Evolutionary conservation across 1,140 invertebrate genomes (phyloP).

Genomic region (Zaprionus vittiger): DNA sequence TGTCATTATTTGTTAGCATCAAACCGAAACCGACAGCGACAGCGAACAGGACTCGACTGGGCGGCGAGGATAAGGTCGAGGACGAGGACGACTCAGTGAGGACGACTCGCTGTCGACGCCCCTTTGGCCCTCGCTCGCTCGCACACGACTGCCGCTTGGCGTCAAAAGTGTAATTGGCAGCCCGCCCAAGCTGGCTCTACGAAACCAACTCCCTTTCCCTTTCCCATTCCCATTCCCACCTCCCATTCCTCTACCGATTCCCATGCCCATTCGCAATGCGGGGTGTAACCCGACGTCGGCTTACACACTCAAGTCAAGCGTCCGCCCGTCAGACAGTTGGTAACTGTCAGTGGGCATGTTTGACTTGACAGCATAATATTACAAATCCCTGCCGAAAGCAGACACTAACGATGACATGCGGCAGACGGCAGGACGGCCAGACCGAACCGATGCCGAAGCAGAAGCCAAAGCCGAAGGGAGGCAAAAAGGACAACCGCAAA

Average conservation of each 20-base stretch:
- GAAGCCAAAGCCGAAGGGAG: not conserved
- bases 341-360: slow-evolving; percentile 82
- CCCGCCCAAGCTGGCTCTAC: slow-evolving; percentile 33
- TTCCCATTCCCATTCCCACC: slow-evolving; percentile 10
- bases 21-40: slow-evolving; percentile 54
- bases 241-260: slow-evolving; percentile 1
- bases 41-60: slow-evolving; percentile 18
- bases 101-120: slow-evolving; percentile 52
- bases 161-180: slow-evolving; percentile 81
- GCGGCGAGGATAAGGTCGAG: not conserved
- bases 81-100: not conserved
- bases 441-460: slow-evolving; percentile 16
- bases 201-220: not conserved
- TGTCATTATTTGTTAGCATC: slow-evolving; percentile 84
- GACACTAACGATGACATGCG: slow-evolving; percentile 75
- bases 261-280: slow-evolving; percentile 29
- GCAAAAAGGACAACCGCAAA: slow-evolving; percentile 45
- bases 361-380: slow-evolving; percentile 82
- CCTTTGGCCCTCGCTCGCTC: slow-evolving; percentile 19
- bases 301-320: slow-evolving; percentile 69
- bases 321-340: slow-evolving; percentile 66
- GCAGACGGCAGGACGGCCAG: slow-evolving; percentile 43
- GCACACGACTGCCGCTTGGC: slow-evolving; percentile 42
- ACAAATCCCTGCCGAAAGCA: slow-evolving; percentile 81
- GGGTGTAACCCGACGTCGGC: slow-evolving; percentile 60